Evolutionary conservation across 2,113 vertebrate genomes (phyloP).

Genomic region (Canis aureus): DNA sequence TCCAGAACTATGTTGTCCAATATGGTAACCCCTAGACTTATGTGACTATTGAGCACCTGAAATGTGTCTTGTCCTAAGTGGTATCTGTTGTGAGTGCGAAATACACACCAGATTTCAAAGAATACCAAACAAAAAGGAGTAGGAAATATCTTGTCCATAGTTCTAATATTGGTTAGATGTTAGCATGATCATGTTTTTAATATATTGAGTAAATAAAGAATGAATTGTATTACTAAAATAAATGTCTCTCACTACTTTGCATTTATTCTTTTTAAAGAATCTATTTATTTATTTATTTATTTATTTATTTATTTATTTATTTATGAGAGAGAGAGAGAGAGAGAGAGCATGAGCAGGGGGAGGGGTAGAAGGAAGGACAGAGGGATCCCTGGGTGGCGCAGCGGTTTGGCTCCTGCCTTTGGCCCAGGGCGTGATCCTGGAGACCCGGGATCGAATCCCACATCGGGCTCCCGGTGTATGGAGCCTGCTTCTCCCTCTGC

Average conservation of each 20-base stretch:
- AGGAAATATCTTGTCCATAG: neutral
- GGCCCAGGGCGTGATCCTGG: too few relatives aligned
- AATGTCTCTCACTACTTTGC: neutral
- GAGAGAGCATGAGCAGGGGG: too few relatives aligned
- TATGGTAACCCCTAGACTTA: neutral
- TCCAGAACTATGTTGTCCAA: neutral
- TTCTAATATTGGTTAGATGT: slow-evolving; percentile 13
- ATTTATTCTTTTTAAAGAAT: neutral
- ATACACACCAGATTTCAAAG: neutral
- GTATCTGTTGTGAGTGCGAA: neutral
- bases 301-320: neutral
- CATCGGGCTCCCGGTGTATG: too few relatives aligned
- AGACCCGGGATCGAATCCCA: too few relatives aligned
- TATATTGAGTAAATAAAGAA: neutral
- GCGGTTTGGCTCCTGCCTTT: too few relatives aligned
- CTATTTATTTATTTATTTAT: neutral
- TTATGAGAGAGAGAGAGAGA: neutral
- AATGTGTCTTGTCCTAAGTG: neutral
- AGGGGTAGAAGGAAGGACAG: too few relatives aligned
- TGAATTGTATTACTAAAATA: slow-evolving; percentile 15
- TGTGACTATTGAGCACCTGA: neutral
- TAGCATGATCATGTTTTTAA: neutral
- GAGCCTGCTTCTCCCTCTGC: too few relatives aligned
- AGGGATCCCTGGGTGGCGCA: too few relatives aligned
- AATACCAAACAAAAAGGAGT: neutral